Evolutionary conservation across 2,888 invertebrate species (phyloP), one percentile per base, ranked within the genome.

Genomic region (Dioctria linearis): DNA sequence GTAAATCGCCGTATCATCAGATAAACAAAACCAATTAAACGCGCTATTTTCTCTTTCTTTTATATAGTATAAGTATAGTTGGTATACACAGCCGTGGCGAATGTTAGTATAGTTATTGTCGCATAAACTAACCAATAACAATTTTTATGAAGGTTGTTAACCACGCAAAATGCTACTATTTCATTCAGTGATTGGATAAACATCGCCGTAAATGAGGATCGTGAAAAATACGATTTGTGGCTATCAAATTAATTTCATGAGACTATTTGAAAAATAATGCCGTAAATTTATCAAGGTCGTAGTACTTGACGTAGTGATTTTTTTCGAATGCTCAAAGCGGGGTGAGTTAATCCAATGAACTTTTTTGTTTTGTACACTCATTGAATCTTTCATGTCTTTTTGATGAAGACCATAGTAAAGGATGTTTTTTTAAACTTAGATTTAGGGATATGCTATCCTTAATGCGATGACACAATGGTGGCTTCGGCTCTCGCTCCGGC

Each of bases 21-120:
- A 73, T 73, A 73, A 73, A 57, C 57, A 73, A 73, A 73, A 59
- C 57, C 73, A 73, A 73, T 73, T 73, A 73, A 73, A 73, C 39
- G 39, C 57, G 69, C 69, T 13, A 69, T 39, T 69, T 69, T 69
- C 49, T 25, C 25, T 39, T 25, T 25, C 25, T 25, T 25, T 25
- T 25, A 25, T 25, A 25, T 25, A 25, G 25, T 25, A 25, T 25
- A 25, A 25, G 25, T 25, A 25, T 25, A 25, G 25, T 25, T 25
- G 25, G 49, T 9, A n/a, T n/a, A 49, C 5, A 25, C 11, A 9
- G 46, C 5, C 49, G 25, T 46, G 49, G 6, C 39, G 37, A 51
- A 69, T 9, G 49, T 3, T 3, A 9, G 39, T 37, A 25, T 51
- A 69, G 49, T 49, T 69, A 69, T 42, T 69, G 51, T 51, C 39